Evolutionary conservation across 2,797 vertebrate species (phyloP).

Genomic region (Galagoides demidoff): DNA sequence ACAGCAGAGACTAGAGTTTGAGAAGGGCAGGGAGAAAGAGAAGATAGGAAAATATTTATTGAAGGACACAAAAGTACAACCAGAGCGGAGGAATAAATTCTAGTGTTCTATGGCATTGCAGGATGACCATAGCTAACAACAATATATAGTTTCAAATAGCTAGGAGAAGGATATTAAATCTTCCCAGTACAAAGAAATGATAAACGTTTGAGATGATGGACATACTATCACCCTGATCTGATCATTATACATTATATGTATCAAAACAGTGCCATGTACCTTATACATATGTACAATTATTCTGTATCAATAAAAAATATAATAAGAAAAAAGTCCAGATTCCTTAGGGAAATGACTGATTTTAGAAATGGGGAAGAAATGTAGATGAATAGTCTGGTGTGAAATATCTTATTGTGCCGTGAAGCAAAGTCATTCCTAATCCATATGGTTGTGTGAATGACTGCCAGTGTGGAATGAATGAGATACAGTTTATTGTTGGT

Average conservation of each 20-base stretch:
- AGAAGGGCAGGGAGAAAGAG: background rate
- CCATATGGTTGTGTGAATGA: background rate
- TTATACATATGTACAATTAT: background rate
- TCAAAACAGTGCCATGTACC: background rate
- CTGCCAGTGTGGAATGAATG: background rate
- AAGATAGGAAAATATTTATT: background rate
- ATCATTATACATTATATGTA: background rate
- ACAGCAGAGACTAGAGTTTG: background rate
- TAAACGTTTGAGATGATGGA: background rate
- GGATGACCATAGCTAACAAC: background rate
- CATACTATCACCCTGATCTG: background rate
- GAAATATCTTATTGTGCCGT: background rate
- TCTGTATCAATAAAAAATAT: background rate
- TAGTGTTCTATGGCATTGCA: background rate
- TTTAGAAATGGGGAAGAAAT: background rate
- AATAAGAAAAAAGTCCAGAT: background rate
- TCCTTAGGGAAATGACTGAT: background rate
- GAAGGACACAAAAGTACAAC: background rate
- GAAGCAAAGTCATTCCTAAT: background rate
- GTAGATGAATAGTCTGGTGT: background rate
- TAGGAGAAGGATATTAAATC: background rate
- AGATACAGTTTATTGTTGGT: background rate
- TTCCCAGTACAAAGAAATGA: background rate
- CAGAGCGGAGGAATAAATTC: background rate
- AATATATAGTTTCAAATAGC: background rate